Percentiles rank a stretch among this genome's conserved stretches.
Conservation (phyloP, 2,113 vertebrate genomes). For the Nycticebus coucang region DNA sequence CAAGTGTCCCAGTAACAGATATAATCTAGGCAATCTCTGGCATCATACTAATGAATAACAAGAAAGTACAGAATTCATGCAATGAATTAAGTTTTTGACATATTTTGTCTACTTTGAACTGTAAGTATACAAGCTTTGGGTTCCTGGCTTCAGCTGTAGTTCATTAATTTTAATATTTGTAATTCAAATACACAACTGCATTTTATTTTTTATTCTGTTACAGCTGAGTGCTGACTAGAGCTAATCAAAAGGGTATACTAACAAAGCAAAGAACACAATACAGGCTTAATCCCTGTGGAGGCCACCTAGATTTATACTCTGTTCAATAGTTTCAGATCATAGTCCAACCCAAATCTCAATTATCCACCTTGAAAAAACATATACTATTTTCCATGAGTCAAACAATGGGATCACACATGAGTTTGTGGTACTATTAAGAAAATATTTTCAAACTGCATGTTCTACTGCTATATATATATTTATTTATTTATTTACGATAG, state of each 20-base stretch:
- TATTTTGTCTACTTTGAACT: neutral
- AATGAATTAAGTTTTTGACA: neutral
- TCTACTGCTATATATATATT: neutral
- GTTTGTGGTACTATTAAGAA: neutral
- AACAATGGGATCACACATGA: neutral
- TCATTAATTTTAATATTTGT: constrained; percentile 6
- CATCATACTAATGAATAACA: neutral
- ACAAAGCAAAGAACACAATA: constrained; percentile 9
- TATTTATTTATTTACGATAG: no score
- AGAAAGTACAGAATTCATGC: neutral
- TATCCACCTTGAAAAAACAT: neutral
- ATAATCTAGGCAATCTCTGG: neutral
- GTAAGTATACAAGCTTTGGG: neutral
- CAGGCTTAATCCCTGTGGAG: neutral
- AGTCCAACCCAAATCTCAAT: neutral
- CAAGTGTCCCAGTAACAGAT: constrained; percentile 3
- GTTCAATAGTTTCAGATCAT: neutral
- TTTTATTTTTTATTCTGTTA: constrained; percentile 5
- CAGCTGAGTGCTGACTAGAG: neutral
- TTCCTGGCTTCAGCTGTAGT: neutral
- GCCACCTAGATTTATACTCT: constrained; percentile 5
- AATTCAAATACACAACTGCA: neutral
- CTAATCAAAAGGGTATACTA: neutral
- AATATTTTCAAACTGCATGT: neutral
- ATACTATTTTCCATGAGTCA: neutral